These are phyloP conservation scores for Mus caroli DNA, from an alignment of 2,797 vertebrate species.

Conservation along the genomic window DNA sequence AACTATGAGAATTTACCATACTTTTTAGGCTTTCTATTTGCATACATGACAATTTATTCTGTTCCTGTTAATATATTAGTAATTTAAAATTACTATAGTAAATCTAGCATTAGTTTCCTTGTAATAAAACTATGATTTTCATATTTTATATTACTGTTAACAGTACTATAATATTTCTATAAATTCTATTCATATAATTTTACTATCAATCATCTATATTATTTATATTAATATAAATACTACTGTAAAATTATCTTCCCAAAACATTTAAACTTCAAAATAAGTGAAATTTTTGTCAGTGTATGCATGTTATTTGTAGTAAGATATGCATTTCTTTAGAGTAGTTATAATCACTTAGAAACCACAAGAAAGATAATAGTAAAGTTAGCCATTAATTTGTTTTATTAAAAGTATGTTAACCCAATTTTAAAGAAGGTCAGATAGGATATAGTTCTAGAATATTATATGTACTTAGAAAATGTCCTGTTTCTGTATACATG, in stretches of 20 bases:
- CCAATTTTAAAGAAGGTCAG: slow-evolving; percentile 34
- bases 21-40: neutral
- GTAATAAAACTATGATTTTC: neutral
- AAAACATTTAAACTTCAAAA: neutral
- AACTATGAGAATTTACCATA: neutral
- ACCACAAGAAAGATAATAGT: neutral
- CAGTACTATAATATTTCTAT: neutral
- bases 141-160: neutral
- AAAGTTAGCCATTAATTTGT: neutral
- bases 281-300: neutral
- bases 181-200: neutral
- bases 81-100: neutral
- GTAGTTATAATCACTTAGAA: neutral
- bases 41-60: neutral
- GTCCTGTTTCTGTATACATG: neutral
- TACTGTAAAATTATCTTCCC: neutral
- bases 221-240: neutral
- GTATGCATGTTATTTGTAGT: neutral
- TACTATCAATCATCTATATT: neutral
- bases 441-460: neutral
- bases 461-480: neutral
- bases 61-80: neutral
- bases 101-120: neutral
- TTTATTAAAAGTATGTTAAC: neutral
- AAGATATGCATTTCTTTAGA: neutral